Percentiles rank a stretch among this genome's conserved stretches.
Evolutionary conservation across 2,888 invertebrate species (phyloP).

Genomic region (Watsonalla cultraria): DNA sequence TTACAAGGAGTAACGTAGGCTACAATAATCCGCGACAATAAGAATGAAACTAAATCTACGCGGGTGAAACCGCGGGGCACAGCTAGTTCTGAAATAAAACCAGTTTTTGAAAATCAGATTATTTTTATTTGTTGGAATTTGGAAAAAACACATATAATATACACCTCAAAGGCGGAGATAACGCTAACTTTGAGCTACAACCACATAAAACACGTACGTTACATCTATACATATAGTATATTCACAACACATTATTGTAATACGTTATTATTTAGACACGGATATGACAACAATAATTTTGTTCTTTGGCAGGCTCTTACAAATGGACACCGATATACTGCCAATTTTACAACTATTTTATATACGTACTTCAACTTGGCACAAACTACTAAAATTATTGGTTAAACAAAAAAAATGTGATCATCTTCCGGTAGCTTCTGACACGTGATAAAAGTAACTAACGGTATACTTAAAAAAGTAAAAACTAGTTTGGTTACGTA

Average conservation of each 20-base stretch:
- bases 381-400: conserved; percentile 36
- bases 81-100: conserved; percentile 12
- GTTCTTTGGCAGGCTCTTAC: conserved; percentile 38
- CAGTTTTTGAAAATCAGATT: conserved; percentile 51
- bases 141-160: conserved; percentile 61
- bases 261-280: conserved; percentile 23
- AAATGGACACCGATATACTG: conserved; percentile 16
- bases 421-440: conserved; percentile 25
- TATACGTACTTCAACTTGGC: conserved; percentile 28
- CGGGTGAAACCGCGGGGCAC: too few species aligned
- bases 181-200: conserved; percentile 59
- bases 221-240: conserved; percentile 39
- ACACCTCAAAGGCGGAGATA: conserved; percentile 52
- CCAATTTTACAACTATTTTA: conserved; percentile 10
- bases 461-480: conserved; percentile 57
- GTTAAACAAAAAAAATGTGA: conserved; percentile 35
- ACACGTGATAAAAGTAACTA: conserved; percentile 47
- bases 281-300: conserved; percentile 51
- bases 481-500: conserved; percentile 51
- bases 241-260: conserved; percentile 61
- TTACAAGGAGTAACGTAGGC: too few species aligned
- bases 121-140: conserved; percentile 68
- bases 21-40: too few species aligned
- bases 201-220: conserved; percentile 29
- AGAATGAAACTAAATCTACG: conserved; percentile 19